A percentile compares a stretch with the other conserved stretches of the same genome.
phyloP scores from a whole-genome alignment of 2,888 invertebrate genomes.

The Limnephilus lunatus region DNA sequence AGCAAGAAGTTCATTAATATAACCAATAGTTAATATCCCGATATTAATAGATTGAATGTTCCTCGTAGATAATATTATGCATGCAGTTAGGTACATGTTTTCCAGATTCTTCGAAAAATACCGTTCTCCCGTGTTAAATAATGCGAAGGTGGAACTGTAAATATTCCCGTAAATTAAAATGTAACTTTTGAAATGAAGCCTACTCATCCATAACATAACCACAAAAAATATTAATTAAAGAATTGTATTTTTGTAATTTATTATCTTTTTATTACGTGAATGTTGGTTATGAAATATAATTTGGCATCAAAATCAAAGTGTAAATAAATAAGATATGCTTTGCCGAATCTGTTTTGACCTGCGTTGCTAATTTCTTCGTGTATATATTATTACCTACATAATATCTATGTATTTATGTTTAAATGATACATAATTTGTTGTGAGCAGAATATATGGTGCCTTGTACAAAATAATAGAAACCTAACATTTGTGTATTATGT shows the following conservation, averaged over 20 bases:
- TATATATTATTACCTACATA: conserved; percentile 18
- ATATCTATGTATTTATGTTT: not conserved
- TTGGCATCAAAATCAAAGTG: conserved; percentile 25
- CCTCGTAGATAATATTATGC: not conserved
- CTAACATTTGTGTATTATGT: conserved; percentile 53
- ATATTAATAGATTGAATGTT: not conserved
- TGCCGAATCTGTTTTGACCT: not conserved
- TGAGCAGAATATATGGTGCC: conserved; percentile 66
- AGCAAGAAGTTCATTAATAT: not conserved
- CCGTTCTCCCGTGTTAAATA: not conserved
- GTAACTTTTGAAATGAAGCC: not conserved
- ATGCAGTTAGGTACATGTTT: not conserved
- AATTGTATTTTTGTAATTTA: conserved; percentile 29
- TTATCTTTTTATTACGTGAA: not conserved
- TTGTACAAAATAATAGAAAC: conserved; percentile 63
- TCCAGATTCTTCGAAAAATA: not conserved
- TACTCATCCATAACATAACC: not conserved
- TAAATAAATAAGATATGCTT: conserved; percentile 12
- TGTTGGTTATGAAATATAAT: not conserved
- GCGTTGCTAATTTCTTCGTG: conserved; percentile 5
- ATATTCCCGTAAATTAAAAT: not conserved
- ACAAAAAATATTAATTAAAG: not conserved
- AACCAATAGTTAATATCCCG: not conserved
- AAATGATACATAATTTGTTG: conserved; percentile 52
- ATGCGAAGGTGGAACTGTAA: not conserved